phyloP scores from a whole-genome alignment of 2,113 vertebrate species.

The Meriones unguiculatus region DNA sequence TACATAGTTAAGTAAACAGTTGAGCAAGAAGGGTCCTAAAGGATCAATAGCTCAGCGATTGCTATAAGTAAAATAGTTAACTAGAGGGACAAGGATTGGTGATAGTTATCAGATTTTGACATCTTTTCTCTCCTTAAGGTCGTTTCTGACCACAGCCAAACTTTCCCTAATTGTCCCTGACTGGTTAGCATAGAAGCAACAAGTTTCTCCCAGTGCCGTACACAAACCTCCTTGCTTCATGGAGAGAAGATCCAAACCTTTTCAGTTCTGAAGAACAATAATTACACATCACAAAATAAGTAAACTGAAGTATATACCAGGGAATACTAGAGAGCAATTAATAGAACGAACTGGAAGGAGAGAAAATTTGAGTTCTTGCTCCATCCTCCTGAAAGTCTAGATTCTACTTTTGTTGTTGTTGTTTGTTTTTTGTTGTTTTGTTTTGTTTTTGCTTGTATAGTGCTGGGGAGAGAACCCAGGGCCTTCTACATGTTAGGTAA shows the following conservation, averaged over 20 bases:
- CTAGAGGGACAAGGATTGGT: background rate
- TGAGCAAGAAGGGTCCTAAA: background rate
- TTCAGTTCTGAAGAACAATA: background rate
- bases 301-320: background rate
- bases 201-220: background rate
- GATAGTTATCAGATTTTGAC: background rate
- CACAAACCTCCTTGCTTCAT: background rate
- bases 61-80: background rate
- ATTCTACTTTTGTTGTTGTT: background rate
- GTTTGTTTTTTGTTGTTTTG: too few species aligned
- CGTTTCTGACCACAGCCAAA: background rate
- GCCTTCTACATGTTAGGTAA: background rate
- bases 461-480: background rate
- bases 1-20: background rate
- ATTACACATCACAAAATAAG: conserved; percentile 9
- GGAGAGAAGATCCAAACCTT: background rate
- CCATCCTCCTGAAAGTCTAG: conserved; percentile 4
- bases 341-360: background rate
- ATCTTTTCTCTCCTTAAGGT: background rate
- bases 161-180: background rate
- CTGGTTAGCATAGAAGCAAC: background rate
- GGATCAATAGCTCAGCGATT: background rate
- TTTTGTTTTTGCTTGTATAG: background rate
- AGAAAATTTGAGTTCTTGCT: background rate
- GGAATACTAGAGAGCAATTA: background rate